Conservation (phyloP, 1,140 invertebrate genomes). For the Linepithema humile region DNA sequence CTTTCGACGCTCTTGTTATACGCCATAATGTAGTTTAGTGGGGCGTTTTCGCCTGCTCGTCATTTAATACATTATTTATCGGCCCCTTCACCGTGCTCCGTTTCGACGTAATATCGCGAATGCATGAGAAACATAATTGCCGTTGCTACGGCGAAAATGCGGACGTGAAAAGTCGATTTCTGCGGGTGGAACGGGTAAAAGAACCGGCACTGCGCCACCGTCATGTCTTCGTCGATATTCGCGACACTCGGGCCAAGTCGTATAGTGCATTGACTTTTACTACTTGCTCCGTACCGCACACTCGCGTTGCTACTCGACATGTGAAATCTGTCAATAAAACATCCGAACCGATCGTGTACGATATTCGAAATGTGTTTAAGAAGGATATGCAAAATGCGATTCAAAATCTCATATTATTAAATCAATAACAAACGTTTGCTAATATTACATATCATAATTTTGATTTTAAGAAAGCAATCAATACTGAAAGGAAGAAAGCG, state of each 20-base stretch:
- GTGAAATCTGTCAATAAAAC: conserved; percentile 3
- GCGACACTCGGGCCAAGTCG: conserved; percentile 22
- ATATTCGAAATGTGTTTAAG: neutral
- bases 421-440: neutral
- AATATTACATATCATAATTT: neutral
- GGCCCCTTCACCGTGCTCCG: neutral
- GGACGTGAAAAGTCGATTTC: conserved; percentile 49
- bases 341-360: neutral
- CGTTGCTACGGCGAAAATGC: conserved; percentile 17
- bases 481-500: neutral
- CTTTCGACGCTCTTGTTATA: neutral
- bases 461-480: no score
- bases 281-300: conserved; percentile 16
- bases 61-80: conserved; percentile 19
- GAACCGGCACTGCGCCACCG: conserved; percentile 67
- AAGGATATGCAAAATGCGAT: neutral
- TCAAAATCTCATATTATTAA: neutral
- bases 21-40: neutral
- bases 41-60: neutral
- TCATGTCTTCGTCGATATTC: conserved; percentile 61
- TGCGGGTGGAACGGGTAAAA: conserved; percentile 43
- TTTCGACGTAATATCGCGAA: neutral
- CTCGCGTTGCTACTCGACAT: neutral
- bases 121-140: conserved; percentile 12
- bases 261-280: conserved; percentile 64